Evolutionary conservation across 2,113 vertebrate genomes (phyloP).

Genomic region (Setophaga kirtlandii): DNA sequence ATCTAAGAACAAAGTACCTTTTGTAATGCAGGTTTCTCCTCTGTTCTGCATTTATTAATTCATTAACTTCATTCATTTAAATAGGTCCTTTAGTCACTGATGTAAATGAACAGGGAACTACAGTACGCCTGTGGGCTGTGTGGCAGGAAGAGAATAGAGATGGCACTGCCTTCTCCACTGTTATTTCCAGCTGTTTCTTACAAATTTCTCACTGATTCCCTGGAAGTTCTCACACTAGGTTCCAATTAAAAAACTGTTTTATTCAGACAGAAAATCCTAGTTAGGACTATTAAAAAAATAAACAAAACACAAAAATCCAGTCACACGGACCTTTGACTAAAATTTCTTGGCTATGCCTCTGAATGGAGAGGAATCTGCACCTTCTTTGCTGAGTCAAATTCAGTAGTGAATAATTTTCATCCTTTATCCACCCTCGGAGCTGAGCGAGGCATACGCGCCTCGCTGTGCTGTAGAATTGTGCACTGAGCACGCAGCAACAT

Average conservation of each 20-base stretch:
- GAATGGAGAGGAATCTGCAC: not conserved
- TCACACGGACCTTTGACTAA: not conserved
- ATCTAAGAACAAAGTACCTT: slow-evolving; percentile 53
- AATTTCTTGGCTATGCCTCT: not conserved
- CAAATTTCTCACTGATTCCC: not conserved
- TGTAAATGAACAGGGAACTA: slow-evolving; percentile 46
- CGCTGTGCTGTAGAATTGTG: not conserved
- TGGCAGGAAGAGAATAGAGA: slow-evolving; percentile 38
- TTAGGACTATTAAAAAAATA: not conserved
- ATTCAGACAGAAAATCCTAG: not conserved
- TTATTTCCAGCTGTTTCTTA: slow-evolving; percentile 22
- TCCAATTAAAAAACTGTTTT: not conserved
- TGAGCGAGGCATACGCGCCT: not conserved
- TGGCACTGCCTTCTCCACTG: slow-evolving; percentile 16
- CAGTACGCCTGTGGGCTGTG: not conserved
- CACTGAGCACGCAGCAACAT: slow-evolving; percentile 36
- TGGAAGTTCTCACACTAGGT: not conserved
- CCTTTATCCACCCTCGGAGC: not conserved
- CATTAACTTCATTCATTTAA: slow-evolving; percentile 61
- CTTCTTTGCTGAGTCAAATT: not conserved
- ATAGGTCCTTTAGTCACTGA: slow-evolving; percentile 30
- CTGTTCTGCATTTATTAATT: slow-evolving; percentile 11
- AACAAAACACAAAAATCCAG: not conserved
- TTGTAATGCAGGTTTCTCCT: slow-evolving; percentile 31
- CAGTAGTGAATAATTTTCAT: not conserved